phyloP scores from a whole-genome alignment of 2,113 vertebrate species.

The Pterophyllum scalare region DNA sequence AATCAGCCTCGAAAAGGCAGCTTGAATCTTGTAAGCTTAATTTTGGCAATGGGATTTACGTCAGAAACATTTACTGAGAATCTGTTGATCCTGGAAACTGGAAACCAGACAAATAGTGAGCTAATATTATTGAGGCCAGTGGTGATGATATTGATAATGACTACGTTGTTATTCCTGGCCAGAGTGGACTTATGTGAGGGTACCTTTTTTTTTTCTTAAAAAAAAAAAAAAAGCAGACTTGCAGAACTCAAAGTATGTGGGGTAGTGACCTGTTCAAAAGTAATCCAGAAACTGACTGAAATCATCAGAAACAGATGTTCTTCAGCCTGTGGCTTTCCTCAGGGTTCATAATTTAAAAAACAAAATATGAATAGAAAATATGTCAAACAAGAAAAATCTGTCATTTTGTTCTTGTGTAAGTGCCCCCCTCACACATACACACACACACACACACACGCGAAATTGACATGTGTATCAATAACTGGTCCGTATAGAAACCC shows the following conservation, averaged over 20 bases:
- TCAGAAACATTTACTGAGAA: background rate
- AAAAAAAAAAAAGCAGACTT: too few species aligned
- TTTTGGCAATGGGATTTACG: conserved; percentile 12
- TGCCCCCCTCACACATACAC: too few species aligned
- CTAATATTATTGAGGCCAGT: background rate
- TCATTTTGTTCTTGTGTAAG: too few species aligned
- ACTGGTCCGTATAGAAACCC: too few species aligned
- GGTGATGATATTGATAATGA: background rate
- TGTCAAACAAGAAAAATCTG: too few species aligned
- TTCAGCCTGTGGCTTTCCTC: too few species aligned
- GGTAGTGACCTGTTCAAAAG: background rate
- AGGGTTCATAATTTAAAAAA: too few species aligned
- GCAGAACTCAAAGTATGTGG: background rate
- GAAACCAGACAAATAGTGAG: conserved; percentile 17
- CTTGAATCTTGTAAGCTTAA: conserved; percentile 24
- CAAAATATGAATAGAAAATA: too few species aligned
- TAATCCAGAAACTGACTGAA: background rate
- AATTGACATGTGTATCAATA: too few species aligned
- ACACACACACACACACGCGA: too few species aligned
- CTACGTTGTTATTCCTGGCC: background rate
- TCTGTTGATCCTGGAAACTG: conserved; percentile 25
- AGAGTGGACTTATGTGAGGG: background rate
- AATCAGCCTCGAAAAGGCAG: background rate
- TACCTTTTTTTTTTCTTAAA: background rate
- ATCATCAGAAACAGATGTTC: too few species aligned